Percentiles rank a stretch among this genome's conserved stretches.
phyloP scores from a whole-genome alignment of 2,797 vertebrate genomes.

The Parotocinclus haroldoi region DNA sequence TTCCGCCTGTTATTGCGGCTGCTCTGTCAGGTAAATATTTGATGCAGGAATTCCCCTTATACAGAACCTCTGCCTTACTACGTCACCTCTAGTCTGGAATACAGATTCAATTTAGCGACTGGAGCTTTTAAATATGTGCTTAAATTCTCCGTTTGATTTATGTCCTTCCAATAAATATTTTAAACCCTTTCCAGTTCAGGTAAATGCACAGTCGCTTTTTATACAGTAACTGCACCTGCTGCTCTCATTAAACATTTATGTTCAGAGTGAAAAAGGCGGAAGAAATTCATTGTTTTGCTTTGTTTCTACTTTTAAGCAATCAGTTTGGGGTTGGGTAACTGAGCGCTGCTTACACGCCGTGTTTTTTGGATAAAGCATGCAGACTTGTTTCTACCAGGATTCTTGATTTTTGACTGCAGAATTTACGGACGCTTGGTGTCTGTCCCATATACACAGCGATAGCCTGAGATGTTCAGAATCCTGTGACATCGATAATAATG shows the following conservation, averaged over 20 bases:
- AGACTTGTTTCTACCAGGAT: not conserved
- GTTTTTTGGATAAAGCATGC: not conserved
- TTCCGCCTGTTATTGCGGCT: not conserved
- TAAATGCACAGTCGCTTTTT: no score
- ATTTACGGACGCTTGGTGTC: slow-evolving; percentile 10
- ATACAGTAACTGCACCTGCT: no score
- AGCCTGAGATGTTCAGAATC: not conserved
- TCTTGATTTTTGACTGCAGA: slow-evolving; percentile 3
- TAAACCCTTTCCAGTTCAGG: no score
- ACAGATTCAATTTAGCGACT: not conserved
- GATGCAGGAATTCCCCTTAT: not conserved
- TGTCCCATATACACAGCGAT: slow-evolving; percentile 5
- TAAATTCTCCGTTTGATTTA: not conserved
- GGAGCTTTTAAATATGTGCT: not conserved
- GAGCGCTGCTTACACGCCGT: not conserved
- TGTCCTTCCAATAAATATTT: not conserved
- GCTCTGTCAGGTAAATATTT: not conserved
- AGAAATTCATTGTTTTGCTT: no score
- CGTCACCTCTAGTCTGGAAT: not conserved
- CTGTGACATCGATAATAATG: no score
- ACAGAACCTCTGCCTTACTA: not conserved
- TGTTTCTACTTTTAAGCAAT: not conserved
- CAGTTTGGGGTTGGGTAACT: no score
- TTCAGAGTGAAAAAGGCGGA: no score
- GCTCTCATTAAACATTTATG: no score